Evolutionary conservation across 2,888 invertebrate species (phyloP).

Genomic region (Platypus cylindrus): DNA sequence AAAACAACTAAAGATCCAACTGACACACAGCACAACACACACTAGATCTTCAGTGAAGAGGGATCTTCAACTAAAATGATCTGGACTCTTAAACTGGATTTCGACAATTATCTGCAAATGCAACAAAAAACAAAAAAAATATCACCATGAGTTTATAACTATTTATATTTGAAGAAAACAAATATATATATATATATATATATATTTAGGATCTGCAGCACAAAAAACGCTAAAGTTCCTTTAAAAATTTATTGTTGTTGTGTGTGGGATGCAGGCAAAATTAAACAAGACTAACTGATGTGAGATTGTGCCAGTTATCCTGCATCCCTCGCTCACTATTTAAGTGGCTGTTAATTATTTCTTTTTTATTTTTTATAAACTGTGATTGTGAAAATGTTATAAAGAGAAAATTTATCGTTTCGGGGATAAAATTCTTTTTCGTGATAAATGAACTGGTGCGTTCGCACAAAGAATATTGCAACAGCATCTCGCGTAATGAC

Average conservation of each 20-base stretch:
- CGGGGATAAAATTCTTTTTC: constrained; percentile 5
- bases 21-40: constrained; percentile 16
- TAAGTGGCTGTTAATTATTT: constrained; percentile 34
- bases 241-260: constrained; percentile 23
- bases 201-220: constrained; percentile 16
- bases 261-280: constrained; percentile 17
- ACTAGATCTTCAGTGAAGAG: constrained; percentile 20
- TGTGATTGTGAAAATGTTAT: constrained; percentile 25
- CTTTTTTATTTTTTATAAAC: constrained; percentile 26
- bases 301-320: constrained; percentile 6
- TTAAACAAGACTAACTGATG: constrained; percentile 5
- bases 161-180: too few relatives aligned
- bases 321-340: constrained; percentile 15
- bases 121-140: constrained; percentile 9
- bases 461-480: too few relatives aligned
- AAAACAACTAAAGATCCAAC: constrained; percentile 29
- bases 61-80: too few relatives aligned
- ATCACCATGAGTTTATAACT: too few relatives aligned
- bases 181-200: constrained; percentile 10
- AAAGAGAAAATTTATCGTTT: constrained; percentile 7
- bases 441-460: constrained; percentile 11
- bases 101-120: constrained; percentile 9
- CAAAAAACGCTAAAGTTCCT: constrained; percentile 28
- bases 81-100: too few relatives aligned
- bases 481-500: too few relatives aligned